Evolutionary conservation across 2,113 vertebrate genomes (phyloP), one percentile per base, ranked within the genome.

Genomic region (Willisornis vidua): DNA sequence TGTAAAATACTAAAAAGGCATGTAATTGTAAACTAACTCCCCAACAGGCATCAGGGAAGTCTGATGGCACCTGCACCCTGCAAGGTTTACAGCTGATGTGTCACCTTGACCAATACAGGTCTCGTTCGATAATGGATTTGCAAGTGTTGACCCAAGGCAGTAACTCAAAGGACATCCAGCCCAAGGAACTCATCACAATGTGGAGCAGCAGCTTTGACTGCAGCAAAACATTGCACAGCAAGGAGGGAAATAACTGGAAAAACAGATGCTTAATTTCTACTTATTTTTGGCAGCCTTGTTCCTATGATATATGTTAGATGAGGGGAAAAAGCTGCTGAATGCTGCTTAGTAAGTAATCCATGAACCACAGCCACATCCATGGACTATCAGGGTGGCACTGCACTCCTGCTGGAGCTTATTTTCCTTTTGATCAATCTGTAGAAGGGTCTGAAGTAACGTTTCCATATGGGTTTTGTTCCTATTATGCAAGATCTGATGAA

Each of bases 211-310:
- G 70, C 75, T 87, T 3, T 52, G 39, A 94, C 68, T 63, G 76
- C 89, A 68, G 62, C 48, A 78, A 96, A 96, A 90, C 11, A 37
- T 57, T 74, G 75, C 83, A 88, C 10, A 67, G 74, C 63, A 88
- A 74, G 24, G 26, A 95, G 11, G 16, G 73, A 90, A 84, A 39
- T 46, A 90, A 90, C 61, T 92, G 57, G 65, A 61, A 86, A 87
- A 93, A 63, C 49, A 88, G 80, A 94, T 90, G 62, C 63, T 80
- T 91, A 80, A 93, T 95, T 94, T 88, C 83, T 75, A 63, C 88
- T 90, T 96, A 86, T 90, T 96, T 94, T 90, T 92, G 82, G 86
- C 79, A 94, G 59, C 48, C 45, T 74, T 74, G 58, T 91, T 91
- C 62, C 58, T 85, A 28, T 48, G 58, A 22, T 94, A 85, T 59